Percentiles rank a stretch among this genome's conserved stretches.
These are phyloP conservation scores for Dreissena polymorpha DNA, from an alignment of 1,140 invertebrate genomes.

Conservation along the genomic window DNA sequence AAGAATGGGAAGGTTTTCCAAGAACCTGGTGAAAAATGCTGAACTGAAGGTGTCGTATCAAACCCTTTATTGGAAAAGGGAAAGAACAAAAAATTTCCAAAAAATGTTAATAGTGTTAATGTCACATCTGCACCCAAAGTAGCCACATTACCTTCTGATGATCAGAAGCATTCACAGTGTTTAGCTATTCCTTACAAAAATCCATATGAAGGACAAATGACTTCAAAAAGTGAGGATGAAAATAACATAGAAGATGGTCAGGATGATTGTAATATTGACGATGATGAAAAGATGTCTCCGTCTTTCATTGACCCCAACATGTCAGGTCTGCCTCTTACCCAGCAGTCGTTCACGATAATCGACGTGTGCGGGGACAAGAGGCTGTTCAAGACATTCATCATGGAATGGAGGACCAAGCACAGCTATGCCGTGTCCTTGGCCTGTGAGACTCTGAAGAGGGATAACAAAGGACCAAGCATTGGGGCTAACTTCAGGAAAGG, in stretches of 20 bases:
- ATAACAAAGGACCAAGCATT: conserved; percentile 57
- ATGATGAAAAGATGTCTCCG: conserved; percentile 36
- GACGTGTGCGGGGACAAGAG: conserved; percentile 76
- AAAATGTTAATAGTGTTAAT: no score
- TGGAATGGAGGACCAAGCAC: conserved; percentile 75
- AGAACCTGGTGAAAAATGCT: no score
- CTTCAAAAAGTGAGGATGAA: neutral
- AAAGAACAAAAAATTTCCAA: no score
- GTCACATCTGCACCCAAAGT: no score
- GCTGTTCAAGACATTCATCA: conserved; percentile 78
- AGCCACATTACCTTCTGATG: no score
- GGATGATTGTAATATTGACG: conserved; percentile 8
- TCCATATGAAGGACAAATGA: no score
- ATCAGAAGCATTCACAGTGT: no score
- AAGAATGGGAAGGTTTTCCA: no score
- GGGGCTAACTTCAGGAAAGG: conserved; percentile 66
- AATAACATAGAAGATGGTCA: neutral
- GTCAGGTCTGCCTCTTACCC: conserved; percentile 59
- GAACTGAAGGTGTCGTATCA: no score
- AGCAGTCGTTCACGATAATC: conserved; percentile 77
- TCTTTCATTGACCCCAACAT: conserved; percentile 58
- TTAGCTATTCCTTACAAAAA: no score
- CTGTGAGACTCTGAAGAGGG: conserved; percentile 72
- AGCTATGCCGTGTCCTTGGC: conserved; percentile 76
- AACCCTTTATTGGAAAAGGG: no score